phyloP scores from a whole-genome alignment of 2,113 vertebrate species.

The Octodon degus region DNA sequence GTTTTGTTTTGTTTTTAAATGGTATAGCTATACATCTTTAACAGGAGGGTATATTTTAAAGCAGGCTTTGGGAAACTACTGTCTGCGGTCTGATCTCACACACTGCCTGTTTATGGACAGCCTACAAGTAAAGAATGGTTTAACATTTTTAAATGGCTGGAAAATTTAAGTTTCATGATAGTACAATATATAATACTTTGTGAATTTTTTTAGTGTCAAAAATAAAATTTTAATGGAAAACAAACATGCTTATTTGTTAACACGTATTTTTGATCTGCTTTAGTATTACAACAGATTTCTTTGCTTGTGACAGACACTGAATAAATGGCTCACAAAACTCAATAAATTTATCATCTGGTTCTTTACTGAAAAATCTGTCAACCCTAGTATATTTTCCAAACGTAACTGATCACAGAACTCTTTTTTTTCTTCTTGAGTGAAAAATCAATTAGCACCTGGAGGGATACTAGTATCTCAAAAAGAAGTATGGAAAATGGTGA shows the following conservation, averaged over 20 bases:
- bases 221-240: background rate
- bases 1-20: background rate
- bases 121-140: background rate
- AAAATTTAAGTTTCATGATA: background rate
- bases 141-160: conserved; percentile 23
- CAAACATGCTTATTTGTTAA: background rate
- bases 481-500: conserved; percentile 12
- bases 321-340: background rate
- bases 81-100: background rate
- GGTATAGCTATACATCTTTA: background rate
- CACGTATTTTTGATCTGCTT: background rate
- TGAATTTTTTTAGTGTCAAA: background rate
- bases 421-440: background rate
- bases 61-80: background rate
- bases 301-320: background rate
- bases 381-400: background rate
- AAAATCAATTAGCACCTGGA: background rate
- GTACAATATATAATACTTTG: background rate
- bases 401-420: background rate
- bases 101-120: background rate
- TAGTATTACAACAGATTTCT: background rate
- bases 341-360: background rate
- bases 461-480: background rate
- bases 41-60: background rate
- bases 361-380: background rate